phyloP scores from a whole-genome alignment of 2,797 vertebrate genomes.

The Enteromius paludinosus region DNA sequence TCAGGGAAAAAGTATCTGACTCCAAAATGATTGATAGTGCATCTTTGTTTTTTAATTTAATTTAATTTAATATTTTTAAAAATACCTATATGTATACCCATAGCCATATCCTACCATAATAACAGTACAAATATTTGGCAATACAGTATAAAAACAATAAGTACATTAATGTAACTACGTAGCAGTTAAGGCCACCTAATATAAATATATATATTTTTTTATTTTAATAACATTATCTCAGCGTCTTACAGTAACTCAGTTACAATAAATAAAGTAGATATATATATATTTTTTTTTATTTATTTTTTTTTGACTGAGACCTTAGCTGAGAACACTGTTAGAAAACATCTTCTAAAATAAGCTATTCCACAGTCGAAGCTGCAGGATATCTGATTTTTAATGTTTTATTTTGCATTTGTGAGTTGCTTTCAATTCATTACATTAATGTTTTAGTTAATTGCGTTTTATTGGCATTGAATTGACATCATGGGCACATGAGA shows the following conservation, averaged over 20 bases:
- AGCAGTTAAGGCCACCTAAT: too few species aligned
- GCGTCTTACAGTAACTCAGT: not conserved
- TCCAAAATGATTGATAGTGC: not conserved
- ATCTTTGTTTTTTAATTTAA: not conserved
- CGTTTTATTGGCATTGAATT: slow-evolving; percentile 11
- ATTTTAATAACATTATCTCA: not conserved
- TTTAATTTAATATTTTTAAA: too few species aligned
- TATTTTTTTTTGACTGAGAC: too few species aligned
- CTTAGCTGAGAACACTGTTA: not conserved
- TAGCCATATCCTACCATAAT: too few species aligned
- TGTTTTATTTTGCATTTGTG: slow-evolving; percentile 17
- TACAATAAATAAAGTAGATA: not conserved
- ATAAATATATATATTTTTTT: too few species aligned
- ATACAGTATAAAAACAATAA: too few species aligned
- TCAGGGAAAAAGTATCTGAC: not conserved
- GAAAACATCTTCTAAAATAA: slow-evolving; percentile 2
- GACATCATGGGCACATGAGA: not conserved
- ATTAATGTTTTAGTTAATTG: slow-evolving; percentile 4
- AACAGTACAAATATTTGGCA: too few species aligned
- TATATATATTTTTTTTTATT: too few species aligned
- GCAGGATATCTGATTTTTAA: not conserved
- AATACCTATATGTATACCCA: too few species aligned
- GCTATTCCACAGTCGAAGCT: not conserved
- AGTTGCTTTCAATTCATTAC: slow-evolving; percentile 20
- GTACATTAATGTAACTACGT: too few species aligned